Base-by-base conservation (phyloP, 1,140 invertebrate species). In the Drosophila lacertosa region DNA sequence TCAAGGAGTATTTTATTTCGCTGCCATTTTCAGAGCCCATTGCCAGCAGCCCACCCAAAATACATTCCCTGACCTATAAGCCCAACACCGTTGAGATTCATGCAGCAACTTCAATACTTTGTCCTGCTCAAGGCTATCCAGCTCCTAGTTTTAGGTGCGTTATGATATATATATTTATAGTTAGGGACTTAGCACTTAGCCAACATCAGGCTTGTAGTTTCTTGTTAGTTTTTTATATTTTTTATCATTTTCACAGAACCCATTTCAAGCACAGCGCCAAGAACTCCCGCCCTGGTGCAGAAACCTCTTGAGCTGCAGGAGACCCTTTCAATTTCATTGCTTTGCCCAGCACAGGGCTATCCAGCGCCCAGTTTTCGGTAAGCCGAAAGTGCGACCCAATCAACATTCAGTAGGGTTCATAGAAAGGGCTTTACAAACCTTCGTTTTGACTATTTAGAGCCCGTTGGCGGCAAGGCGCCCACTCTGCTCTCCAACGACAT, bases 111-210 rank as follows among this genome's bases (percentile, higher is more conserved):
- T 75, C 80, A 4, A 95, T 95, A 62, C 92, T 95, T 7, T 95
- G 95, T 83, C 95, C 94, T 84, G 94, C 94, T 37, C 95, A 96
- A 92, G 95, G 94, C 35, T 95, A 93, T 91, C 95, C 95, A 65
- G 92, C 94, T 65, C 94, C 94, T 29, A 76, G 54, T 22, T 80
- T 92, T 92, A 89, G 93, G 93, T 92, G 94, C 94, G 94, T 94
- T 92, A 1, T n/a, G 1, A 18, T 16, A 20, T 18, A 18, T 10
- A 35, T n/a, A n/a, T n/a, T n/a, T n/a, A n/a, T n/a, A n/a, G n/a
- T n/a, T n/a, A n/a, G n/a, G n/a, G n/a, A n/a, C n/a, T n/a, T n/a
- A n/a, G n/a, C n/a, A n/a, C 40, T 5, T 6, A 20, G 48, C 63
- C 62, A 86, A 86, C 82, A 47, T 57, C 57, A 72, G 80, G 79